Evolutionary conservation across 2,888 invertebrate species (phyloP), one percentile per base, ranked within the genome.

Genomic region (Glaucopsyche alexis): DNA sequence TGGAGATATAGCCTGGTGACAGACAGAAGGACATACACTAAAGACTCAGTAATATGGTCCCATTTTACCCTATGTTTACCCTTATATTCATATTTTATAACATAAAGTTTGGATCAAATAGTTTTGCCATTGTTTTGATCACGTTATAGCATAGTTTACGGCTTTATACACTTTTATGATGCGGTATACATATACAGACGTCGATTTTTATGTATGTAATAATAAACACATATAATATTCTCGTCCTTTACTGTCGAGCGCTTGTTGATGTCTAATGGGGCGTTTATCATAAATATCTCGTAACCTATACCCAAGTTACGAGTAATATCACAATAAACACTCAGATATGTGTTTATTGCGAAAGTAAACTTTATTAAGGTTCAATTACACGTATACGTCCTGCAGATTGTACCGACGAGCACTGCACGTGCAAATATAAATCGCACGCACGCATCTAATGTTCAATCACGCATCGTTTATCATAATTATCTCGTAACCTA

Each of bases 401-500:
- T 16, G 9, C 52, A 52, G 52, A 52, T 52, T 52, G 16, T 52
- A 3, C 7, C 7, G 7, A 52, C 16, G 42, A 42, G 42, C 42
- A 8, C 42, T 7, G 42, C 42, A 8, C 40, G 50, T 7, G n/a
- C n/a, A n/a, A 50, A n/a, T 55, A 55, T 55, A 9, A 55, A 55
- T 8, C n/a, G n/a, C n/a, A n/a, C n/a, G n/a, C n/a, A n/a, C n/a
- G n/a, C n/a, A n/a, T n/a, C n/a, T n/a, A n/a, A n/a, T n/a, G n/a
- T n/a, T n/a, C n/a, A n/a, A n/a, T n/a, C n/a, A n/a, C n/a, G n/a
- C n/a, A n/a, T n/a, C 69, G 47, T 47, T 47, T 11, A 29, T 19
- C 47, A 47, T 69, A 69, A 69, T 49, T 19, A 67, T 45, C 19
- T 45, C 69, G 19, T 67, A n/a, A 50, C n/a, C n/a, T n/a, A n/a